Base-by-base conservation (phyloP, 2,797 vertebrate species). In the Jordanella pulchra region DNA sequence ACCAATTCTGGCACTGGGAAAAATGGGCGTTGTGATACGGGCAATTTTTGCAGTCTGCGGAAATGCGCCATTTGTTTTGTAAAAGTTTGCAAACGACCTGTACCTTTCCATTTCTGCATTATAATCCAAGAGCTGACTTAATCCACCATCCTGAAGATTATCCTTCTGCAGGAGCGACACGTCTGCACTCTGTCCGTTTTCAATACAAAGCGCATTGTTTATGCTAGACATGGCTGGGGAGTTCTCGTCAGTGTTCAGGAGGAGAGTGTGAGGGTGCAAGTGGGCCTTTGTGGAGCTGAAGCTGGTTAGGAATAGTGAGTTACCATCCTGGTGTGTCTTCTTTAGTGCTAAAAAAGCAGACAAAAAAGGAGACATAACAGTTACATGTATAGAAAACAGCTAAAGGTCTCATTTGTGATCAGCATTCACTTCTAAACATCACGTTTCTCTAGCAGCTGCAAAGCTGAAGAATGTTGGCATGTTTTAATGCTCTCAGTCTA, bases 91-190 rank as follows among this genome's bases (percentile, higher is more conserved):
- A 85, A 97, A 98, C 90, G 97, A 97, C 90, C 96, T 94, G 93
- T 97, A 98, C 92, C 97, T 95, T 95, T 98, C 97, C 94, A 98
- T 96, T 95, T 98, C 97, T 53, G 97, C 96, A 87, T 97, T 98
- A 95, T 98, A 98, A 97, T 98, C 97, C 97, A 97, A 96, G 91
- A 98, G 95, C 94, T 97, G 95, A 94, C 95, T 96, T 90, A 97
- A 95, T 94, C 96, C 96, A 93, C 96, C 95, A 88, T 97, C 96
- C 93, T 96, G 95, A 91, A 97, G 96, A 93, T 93, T 96, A 91
- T 98, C 97, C 96, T 97, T 97, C 92, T 96, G 96, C 93, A 98
- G 92, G 82, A 97, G 96, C 81, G 97, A 94, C 78, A 97, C 91
- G 74, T 97, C 97, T 73, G 95, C 93, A 84, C 94, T 95, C 89